Evolutionary conservation across 2,888 invertebrate genomes (phyloP).

Genomic region (Homarus gammarus): DNA sequence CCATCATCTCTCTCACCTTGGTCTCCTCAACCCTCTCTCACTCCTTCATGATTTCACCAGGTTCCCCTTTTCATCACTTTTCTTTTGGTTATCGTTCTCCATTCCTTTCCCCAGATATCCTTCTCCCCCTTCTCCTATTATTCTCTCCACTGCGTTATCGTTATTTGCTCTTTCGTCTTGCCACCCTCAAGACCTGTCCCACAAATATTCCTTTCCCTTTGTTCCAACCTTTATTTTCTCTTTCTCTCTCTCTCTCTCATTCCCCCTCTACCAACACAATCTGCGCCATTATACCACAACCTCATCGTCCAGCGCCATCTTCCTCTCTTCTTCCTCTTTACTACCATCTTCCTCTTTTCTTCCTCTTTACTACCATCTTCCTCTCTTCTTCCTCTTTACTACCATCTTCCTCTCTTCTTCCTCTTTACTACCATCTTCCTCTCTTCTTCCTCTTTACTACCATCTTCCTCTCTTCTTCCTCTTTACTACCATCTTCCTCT

Average conservation of each 20-base stretch:
- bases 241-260: not conserved
- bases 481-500: too few relatives aligned
- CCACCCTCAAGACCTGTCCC: constrained; percentile 10
- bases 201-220: constrained; percentile 4
- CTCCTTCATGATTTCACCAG: too few relatives aligned
- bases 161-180: constrained; percentile 9
- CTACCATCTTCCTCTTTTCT: not conserved
- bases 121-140: not conserved
- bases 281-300: not conserved
- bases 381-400: not conserved
- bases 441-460: not conserved
- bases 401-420: not conserved
- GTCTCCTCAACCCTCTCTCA: too few relatives aligned
- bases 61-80: too few relatives aligned
- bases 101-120: not conserved
- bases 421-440: constrained; percentile 5
- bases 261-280: not conserved
- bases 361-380: not conserved
- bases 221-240: not conserved
- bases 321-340: not conserved
- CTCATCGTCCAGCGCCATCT: not conserved
- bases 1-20: not conserved
- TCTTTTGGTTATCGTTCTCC: not conserved
- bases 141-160: constrained; percentile 7
- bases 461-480: not conserved